Percentiles rank a stretch among this genome's conserved stretches.
Conservation (phyloP, 2,797 vertebrate genomes). For the Gambusia yucatana region DNA sequence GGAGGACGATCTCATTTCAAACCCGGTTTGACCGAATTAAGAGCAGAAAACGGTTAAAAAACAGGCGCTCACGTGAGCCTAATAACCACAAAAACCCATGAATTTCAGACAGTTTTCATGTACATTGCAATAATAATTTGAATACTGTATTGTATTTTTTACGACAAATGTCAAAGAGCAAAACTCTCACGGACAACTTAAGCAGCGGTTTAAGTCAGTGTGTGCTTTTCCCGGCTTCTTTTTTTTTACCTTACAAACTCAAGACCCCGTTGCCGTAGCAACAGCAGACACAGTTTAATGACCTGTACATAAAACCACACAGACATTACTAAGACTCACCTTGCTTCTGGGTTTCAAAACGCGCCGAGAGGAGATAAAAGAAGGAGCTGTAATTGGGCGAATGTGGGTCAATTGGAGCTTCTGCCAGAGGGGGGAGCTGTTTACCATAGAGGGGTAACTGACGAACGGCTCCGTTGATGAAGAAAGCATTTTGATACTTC, state of each 20-base stretch:
- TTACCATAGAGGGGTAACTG: conserved; percentile 45
- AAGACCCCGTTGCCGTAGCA: conserved; percentile 40
- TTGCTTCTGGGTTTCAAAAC: conserved; percentile 15
- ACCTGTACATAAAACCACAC: conserved; percentile 9
- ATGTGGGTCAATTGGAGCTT: neutral
- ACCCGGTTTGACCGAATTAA: neutral
- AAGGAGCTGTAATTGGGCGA: neutral
- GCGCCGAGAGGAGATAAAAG: neutral
- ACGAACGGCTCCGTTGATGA: neutral
- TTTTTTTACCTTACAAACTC: conserved; percentile 7
- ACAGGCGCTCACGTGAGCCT: neutral
- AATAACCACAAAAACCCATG: neutral
- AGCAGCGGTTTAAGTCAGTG: neutral
- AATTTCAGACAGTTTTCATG: neutral
- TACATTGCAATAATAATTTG: neutral
- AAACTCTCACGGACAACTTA: neutral
- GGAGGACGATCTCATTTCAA: neutral
- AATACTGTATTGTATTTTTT: neutral
- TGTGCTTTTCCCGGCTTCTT: neutral
- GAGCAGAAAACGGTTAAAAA: neutral
- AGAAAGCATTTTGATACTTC: conserved; percentile 7
- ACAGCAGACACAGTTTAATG: conserved; percentile 36
- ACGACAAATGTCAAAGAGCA: neutral
- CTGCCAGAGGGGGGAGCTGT: conserved; percentile 64
- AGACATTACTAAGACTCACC: conserved; percentile 20